Evolutionary conservation across 2,888 invertebrate species (phyloP), one percentile per base, ranked within the genome.

Genomic region (Apamea epomidion): DNA sequence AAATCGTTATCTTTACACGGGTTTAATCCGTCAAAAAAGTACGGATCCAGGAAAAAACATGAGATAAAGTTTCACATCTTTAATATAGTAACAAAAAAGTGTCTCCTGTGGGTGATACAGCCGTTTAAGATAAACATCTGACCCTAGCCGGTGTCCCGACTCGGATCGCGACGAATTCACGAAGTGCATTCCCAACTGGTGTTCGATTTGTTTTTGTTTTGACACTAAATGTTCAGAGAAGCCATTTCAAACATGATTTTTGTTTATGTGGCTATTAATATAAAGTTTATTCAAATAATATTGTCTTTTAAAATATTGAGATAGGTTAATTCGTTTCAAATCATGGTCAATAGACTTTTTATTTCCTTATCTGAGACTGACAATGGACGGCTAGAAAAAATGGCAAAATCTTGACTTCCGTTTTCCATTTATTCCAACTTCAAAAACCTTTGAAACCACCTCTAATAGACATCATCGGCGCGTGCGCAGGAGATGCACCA

Each of bases 61-160:
- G 87, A 93, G 92, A 93, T 94, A 93, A 94, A 92, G 93, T 94
- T 94, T 94, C 92, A 93, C 92, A 92, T 95, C 93, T 93, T 95
- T 95, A 94, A 95, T 95, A 95, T 94, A 91, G 92, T 94, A 92
- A 96, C 95, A 96, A 96, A 96, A 96, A 97, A 96, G 96, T 96
- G 96, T 97, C 96, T 96, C 95, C 94, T 90, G 94, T 93, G 95
- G 95, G 96, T 97, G 97, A 96, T 96, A 96, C 97, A 97, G 96
- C 94, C 96, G 96, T 96, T 96, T 96, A 96, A 96, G 97, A 97
- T 97, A 97, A 95, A 88, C 94, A 97, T 97, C 97, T 96, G 97
- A 96, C 95, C 96, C 95, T 92, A 92, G 92, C 93, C 89, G 92
- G 94, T 91, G 95, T 93, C 94, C 92, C 94, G 93, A 90, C 93